Evolutionary conservation across 2,888 invertebrate species (phyloP).

Genomic region (Muschampia plurimacula): DNA sequence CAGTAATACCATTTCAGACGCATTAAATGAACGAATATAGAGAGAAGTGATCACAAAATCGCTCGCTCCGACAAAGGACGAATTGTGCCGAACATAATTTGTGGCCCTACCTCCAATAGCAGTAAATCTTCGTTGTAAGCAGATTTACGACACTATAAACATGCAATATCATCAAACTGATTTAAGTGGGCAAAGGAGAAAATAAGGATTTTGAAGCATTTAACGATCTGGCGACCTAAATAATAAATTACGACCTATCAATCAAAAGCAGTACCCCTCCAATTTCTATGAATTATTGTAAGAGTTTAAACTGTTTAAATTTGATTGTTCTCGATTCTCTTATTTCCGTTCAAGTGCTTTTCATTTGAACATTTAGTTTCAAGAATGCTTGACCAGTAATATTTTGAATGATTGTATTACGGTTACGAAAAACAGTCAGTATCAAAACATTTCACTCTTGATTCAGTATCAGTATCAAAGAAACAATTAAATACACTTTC

Average conservation of each 20-base stretch:
- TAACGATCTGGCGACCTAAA: slow-evolving; percentile 42
- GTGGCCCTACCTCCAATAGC: slow-evolving; percentile 66
- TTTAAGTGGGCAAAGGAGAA: slow-evolving; percentile 57
- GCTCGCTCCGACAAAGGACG: slow-evolving; percentile 56
- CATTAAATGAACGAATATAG: slow-evolving; percentile 27
- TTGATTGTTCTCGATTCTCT: neutral
- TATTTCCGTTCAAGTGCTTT: neutral
- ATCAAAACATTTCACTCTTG: too few relatives aligned
- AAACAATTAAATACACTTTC: too few relatives aligned
- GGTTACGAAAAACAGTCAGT: too few relatives aligned
- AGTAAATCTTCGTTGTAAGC: slow-evolving; percentile 72
- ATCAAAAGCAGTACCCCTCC: slow-evolving; percentile 9
- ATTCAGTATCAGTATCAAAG: too few relatives aligned
- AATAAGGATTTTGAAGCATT: slow-evolving; percentile 48
- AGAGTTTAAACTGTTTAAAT: neutral
- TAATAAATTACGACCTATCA: slow-evolving; percentile 21
- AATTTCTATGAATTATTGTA: slow-evolving; percentile 17
- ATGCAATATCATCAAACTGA: slow-evolving; percentile 73
- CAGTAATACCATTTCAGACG: neutral
- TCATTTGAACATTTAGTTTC: too few relatives aligned
- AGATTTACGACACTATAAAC: slow-evolving; percentile 78
- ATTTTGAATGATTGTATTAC: too few relatives aligned
- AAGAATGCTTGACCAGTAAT: too few relatives aligned
- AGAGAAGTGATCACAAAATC: slow-evolving; percentile 54
- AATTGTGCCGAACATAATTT: slow-evolving; percentile 64